Base-by-base conservation (phyloP, 1,140 invertebrate genomes). In the Eulimnadia texana region DNA sequence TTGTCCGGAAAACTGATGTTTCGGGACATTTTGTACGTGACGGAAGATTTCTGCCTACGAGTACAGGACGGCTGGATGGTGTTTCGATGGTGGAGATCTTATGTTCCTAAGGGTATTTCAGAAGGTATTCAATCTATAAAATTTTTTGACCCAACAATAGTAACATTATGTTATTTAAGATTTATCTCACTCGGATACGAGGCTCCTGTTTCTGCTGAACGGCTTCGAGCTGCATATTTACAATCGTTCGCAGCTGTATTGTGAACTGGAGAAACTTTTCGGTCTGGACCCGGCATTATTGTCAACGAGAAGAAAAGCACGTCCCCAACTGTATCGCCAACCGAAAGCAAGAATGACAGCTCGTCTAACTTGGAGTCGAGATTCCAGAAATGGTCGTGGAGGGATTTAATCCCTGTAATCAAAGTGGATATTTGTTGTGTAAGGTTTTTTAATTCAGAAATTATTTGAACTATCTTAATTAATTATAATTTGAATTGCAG, bases 1-100 rank as follows among this genome's bases (percentile, higher is more conserved):
- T 77, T 98, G 64, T 92, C 93, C 65, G 96, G 96, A 2, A 98
- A 98, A 78, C 88, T 98, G 49, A 99, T 99, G 95, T 97, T 98
- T 76, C 80, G 93, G 65, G 92, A 98, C 78, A 82, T 98, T 69
- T 84, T 91, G 55, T 95, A 91, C 67, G 89, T 96, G 49, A 95
- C 89, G 53, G 86, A 93, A 74, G 94, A 99, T 76, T 96, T 90
- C 73, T 90, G 89, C 33, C 72, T 96, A 47, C 80, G 93, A 67
- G 82, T 96, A 64, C 93, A 98, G 76, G 94, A 98, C 80, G 96
- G 94, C 3, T 98, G 92, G 80, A 78, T 95, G 57, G 94, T 96
- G 76, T 97, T 98, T 76, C 80, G 92, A 63, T 98, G 93, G 90
- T 98, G 93, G 93, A 79, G 88, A 65, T 86, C 88, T 52, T 96